Evolutionary conservation across 2,888 invertebrate species (phyloP).

Genomic region (Aquatica leii): DNA sequence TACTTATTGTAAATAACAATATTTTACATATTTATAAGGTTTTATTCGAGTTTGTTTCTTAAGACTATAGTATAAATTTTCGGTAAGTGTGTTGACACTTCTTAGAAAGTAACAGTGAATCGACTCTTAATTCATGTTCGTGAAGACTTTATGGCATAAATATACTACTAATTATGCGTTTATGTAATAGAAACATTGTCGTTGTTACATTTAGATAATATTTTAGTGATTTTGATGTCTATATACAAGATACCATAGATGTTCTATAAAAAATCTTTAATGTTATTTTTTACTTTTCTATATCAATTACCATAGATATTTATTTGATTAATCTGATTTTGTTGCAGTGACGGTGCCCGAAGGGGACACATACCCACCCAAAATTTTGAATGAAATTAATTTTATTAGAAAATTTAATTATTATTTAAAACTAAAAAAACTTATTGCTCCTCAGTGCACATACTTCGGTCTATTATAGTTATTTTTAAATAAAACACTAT

Average conservation of each 20-base stretch:
- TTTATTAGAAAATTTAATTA: too few relatives aligned
- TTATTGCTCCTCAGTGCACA: too few relatives aligned
- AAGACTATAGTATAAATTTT: conserved; percentile 34
- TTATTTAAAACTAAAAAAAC: too few relatives aligned
- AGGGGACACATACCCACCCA: too few relatives aligned
- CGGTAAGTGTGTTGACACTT: conserved; percentile 42
- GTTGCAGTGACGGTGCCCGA: too few relatives aligned
- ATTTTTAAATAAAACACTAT: too few relatives aligned
- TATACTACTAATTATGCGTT: conserved; percentile 50
- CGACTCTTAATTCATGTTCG: conserved; percentile 52
- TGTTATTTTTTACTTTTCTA: too few relatives aligned
- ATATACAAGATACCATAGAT: conserved; percentile 44
- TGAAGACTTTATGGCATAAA: conserved; percentile 51
- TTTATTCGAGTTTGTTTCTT: conserved; percentile 21
- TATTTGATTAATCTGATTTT: too few relatives aligned
- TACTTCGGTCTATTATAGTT: too few relatives aligned
- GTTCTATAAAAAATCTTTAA: too few relatives aligned
- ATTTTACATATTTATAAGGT: conserved; percentile 37
- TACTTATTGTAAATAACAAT: conserved; percentile 49
- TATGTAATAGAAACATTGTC: conserved; percentile 55
- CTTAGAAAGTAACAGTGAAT: conserved; percentile 30
- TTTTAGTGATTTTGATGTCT: conserved; percentile 58
- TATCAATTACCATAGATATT: too few relatives aligned
- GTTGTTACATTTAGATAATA: conserved; percentile 58
- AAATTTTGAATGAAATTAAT: too few relatives aligned